phyloP scores from a whole-genome alignment of 2,797 vertebrate species.

The Graptemys geographica region DNA sequence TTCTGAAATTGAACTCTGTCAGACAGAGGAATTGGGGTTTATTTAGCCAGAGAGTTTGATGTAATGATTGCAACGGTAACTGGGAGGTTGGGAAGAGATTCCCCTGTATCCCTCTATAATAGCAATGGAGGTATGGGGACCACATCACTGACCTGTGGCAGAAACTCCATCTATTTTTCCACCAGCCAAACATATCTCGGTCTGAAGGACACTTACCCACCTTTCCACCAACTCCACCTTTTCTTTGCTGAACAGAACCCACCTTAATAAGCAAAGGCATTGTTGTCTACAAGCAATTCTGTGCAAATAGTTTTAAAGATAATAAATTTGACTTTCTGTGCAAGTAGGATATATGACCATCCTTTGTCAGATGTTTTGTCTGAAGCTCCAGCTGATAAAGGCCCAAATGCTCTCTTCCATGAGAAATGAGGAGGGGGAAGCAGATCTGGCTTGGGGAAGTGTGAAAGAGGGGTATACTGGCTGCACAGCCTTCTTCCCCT shows the following conservation, averaged over 20 bases:
- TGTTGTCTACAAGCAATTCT: not conserved
- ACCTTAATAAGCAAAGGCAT: not conserved
- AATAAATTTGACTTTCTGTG: not conserved
- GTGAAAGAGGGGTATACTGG: not conserved
- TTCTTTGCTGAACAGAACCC: not conserved
- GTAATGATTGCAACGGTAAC: too few species aligned
- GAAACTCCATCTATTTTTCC: not conserved
- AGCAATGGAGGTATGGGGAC: not conserved
- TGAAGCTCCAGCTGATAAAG: not conserved
- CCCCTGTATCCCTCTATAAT: not conserved
- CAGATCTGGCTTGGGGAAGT: not conserved
- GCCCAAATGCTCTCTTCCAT: not conserved
- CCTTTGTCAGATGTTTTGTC: not conserved
- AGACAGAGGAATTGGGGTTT: not conserved
- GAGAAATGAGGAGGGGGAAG: not conserved
- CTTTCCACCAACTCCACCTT: not conserved
- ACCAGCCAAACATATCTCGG: not conserved
- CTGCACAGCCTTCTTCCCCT: not conserved
- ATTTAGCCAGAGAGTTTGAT: not conserved
- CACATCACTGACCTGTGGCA: not conserved
- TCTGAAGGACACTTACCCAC: fast-evolving
- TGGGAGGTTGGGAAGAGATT: not conserved
- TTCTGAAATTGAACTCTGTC: not conserved
- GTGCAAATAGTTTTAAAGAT: not conserved
- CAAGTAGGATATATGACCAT: not conserved